A percentile compares a stretch with the other conserved stretches of the same genome.
Conservation (phyloP, 2,888 invertebrate species). For the Tricholauxania praeusta region DNA sequence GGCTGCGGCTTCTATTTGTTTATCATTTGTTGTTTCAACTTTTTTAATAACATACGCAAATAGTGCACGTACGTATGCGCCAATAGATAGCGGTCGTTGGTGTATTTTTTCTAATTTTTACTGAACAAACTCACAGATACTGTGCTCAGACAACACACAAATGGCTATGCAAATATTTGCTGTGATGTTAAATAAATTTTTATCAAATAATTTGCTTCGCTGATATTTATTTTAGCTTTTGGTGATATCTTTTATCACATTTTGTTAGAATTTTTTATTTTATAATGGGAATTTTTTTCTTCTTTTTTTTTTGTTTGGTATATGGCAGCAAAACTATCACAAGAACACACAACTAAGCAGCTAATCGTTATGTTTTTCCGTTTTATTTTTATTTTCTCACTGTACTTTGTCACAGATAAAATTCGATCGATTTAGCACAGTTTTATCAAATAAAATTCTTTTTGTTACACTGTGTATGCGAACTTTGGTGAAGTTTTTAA, state of each 20-base stretch:
- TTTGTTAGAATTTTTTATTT: conserved; percentile 37
- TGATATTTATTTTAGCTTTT: neutral
- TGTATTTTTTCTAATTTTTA: neutral
- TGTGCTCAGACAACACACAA: neutral
- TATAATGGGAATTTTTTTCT: conserved; percentile 16
- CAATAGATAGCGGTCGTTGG: conserved; percentile 4
- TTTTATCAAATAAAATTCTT: conserved; percentile 13
- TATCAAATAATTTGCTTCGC: conserved; percentile 16
- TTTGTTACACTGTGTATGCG: neutral
- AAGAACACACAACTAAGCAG: conserved; percentile 34
- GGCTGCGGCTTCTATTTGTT: neutral
- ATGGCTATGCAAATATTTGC: conserved; percentile 15
- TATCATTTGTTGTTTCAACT: conserved; percentile 4
- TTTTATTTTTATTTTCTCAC: conserved; percentile 10
- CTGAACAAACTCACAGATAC: conserved; percentile 4
- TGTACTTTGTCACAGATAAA: conserved; percentile 4
- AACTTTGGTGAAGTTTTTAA: neutral
- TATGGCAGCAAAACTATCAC: conserved; percentile 17
- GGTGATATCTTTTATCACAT: conserved; percentile 10
- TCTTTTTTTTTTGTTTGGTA: conserved; percentile 37
- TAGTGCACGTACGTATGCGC: conserved; percentile 8
- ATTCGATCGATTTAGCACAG: neutral
- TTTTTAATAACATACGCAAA: conserved; percentile 19
- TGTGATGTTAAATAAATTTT: neutral
- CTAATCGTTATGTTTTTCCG: conserved; percentile 3